Evolutionary conservation across 1,140 invertebrate genomes (phyloP), one percentile per base, ranked within the genome.

Genomic region (Camponotus floridanus): DNA sequence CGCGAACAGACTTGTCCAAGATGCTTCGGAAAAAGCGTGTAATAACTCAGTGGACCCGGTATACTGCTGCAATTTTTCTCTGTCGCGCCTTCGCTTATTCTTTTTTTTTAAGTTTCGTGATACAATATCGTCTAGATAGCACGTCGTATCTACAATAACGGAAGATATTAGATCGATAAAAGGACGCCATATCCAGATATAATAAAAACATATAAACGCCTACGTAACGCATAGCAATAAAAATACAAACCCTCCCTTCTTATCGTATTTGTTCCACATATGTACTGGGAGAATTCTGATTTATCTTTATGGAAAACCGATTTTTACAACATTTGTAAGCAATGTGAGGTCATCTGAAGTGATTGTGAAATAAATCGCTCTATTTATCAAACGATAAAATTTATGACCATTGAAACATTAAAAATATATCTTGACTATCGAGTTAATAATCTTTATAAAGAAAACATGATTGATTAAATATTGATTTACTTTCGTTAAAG

Each of bases 31-130:
- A 86, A 86, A 86, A 86, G 76, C 65, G 76, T 81, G 85, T 81
- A 86, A 86, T 86, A 86, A 86, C 85, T 80, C 85, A 80, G 55
- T 74, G 71, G 48, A 76, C 39, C 84, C 74, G 76, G 42, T 88
- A 86, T 74, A 86, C 68, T 36, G 70, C 61, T 64, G 87, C 55
- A 74, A 88, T 88, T 88, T 88, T 88, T 88, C 86, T 86, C 86
- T 87, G 84, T 87, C 84, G 70, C 70, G 74, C 86, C 84, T 86
- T 39, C 48, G 42, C 61, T 39, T 39, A 4, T 31, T 67, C 57
- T 79, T 33, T 55, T 85, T 78, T 51, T 76, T 76, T 86, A 51
- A 36, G 84, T 67, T 67, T 73, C 26, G 45, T 79, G 80, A 71
- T 80, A 71, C 65, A 86, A 55, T 70, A 74, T 80, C 51, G 76